Evolutionary conservation across 1,140 invertebrate genomes (phyloP).

Genomic region (Periplaneta americana): DNA sequence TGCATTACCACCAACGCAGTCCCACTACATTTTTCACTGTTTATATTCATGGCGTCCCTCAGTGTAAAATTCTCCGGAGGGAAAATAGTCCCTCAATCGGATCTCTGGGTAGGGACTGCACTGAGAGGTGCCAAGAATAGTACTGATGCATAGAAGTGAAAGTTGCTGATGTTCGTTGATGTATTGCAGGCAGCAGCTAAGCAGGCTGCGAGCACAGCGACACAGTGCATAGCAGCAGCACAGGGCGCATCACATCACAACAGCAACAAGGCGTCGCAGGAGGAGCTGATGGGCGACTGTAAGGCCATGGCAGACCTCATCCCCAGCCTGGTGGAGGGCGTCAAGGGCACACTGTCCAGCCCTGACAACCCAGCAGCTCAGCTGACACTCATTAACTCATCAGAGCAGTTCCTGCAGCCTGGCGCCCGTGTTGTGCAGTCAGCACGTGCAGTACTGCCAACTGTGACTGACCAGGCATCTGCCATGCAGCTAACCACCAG

Average conservation of each 20-base stretch:
- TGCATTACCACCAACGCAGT: too few species aligned
- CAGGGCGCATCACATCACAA: conserved; percentile 72
- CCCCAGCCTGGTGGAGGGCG: conserved; percentile 73
- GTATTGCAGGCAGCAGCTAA: conserved; percentile 66
- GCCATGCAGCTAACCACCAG: conserved; percentile 65
- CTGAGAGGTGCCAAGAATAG: too few species aligned
- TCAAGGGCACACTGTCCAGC: conserved; percentile 65
- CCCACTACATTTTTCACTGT: too few species aligned
- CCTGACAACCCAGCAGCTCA: conserved; percentile 71
- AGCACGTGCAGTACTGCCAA: conserved; percentile 77
- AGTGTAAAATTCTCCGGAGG: too few species aligned
- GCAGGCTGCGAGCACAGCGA: conserved; percentile 81
- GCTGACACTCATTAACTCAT: conserved; percentile 77
- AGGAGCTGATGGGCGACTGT: conserved; percentile 73
- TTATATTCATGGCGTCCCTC: too few species aligned
- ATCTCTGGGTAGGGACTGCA: too few species aligned
- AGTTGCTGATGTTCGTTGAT: too few species aligned
- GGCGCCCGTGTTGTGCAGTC: conserved; percentile 66
- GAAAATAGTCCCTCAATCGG: too few species aligned
- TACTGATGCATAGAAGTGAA: too few species aligned
- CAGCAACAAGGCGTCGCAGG: conserved; percentile 58
- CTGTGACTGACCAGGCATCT: conserved; percentile 73
- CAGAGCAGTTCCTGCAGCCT: conserved; percentile 74
- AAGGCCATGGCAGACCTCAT: conserved; percentile 71
- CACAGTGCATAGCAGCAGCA: conserved; percentile 82